Evolutionary conservation across 2,888 invertebrate genomes (phyloP).

Genomic region (Miltochrista miniata): DNA sequence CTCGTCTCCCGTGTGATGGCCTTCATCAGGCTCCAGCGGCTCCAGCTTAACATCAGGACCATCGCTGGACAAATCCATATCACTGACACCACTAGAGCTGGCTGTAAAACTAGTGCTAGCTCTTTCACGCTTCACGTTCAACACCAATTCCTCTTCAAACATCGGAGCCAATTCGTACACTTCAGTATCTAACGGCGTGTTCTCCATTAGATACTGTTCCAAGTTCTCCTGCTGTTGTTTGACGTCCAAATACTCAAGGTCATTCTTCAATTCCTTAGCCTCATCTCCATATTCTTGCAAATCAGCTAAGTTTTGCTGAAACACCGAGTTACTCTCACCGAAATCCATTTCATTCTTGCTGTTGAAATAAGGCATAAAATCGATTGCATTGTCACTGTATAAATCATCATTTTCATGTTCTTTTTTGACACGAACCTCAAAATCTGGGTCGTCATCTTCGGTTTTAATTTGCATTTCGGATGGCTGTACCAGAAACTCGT

Average conservation of each 20-base stretch:
- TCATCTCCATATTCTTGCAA: conserved; percentile 80
- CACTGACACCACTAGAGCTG: conserved; percentile 78
- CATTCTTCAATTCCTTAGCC: conserved; percentile 64
- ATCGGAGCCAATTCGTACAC: conserved; percentile 69
- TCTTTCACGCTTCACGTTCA: conserved; percentile 74
- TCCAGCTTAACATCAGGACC: conserved; percentile 69
- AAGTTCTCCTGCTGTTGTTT: conserved; percentile 70
- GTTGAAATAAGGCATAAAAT: conserved; percentile 72
- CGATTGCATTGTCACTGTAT: conserved; percentile 75
- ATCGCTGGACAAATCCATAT: conserved; percentile 68
- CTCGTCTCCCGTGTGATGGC: conserved; percentile 75
- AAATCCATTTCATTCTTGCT: conserved; percentile 61
- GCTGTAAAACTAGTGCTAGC: conserved; percentile 80
- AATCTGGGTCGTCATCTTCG: conserved; percentile 49
- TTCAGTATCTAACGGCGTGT: conserved; percentile 70
- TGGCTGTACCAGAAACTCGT: conserved; percentile 67
- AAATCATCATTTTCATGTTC: conserved; percentile 62
- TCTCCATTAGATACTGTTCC: conserved; percentile 72
- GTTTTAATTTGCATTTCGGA: conserved; percentile 72
- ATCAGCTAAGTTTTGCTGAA: conserved; percentile 84
- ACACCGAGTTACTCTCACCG: conserved; percentile 73
- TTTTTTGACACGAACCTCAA: conserved; percentile 62
- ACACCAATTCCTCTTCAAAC: conserved; percentile 69
- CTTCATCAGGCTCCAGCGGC: conserved; percentile 63
- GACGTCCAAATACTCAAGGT: conserved; percentile 68